Evolutionary conservation across 1,140 invertebrate species (phyloP), one percentile per base, ranked within the genome.

Genomic region (Sinella curviseta): DNA sequence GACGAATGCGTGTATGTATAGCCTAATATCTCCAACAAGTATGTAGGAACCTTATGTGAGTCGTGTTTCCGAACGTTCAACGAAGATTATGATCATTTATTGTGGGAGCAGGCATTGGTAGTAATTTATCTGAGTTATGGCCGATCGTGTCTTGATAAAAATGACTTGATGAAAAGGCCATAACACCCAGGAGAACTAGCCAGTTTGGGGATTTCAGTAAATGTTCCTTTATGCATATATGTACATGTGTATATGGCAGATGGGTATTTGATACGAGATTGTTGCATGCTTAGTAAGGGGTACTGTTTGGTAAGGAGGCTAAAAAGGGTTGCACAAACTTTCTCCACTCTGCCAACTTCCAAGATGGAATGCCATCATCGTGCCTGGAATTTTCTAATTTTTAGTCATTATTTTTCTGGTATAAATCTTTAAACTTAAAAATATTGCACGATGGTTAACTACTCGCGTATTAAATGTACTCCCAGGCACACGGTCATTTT

Each of bases 81-180:
- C 57, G 67, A 70, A 83, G 82, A 83, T 83, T 81, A 83, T 80
- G 78, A 83, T 83, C 82, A 81, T 83, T 83, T 81, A 83, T 83
- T 83, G 82, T 83, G 79, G 81, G 70, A 77, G 77, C 76, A 80
- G 55, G 79, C 82, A 83, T 80, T 80, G 82, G 77, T 78, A 81
- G 77, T 83, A 83, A 83, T 83, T 83, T 83, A 83, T 83, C 82
- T 83, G 80, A 83, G 82, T 83, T 83, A 83, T 83, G 80, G 82
- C 80, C 78, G 82, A 83, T 83, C 57, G 80, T 81, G 80, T 81
- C 80, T 57, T 35, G 80, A 81, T 81, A 81, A 78, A 34, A 36
- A 48, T 74, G 76, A 78, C 82, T 81, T 81, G 82, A 83, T 83
- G 82, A 83, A 83, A 83, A 80, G 80, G 57, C 80, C 79, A 74